These are phyloP conservation scores for Phortica variegata DNA, from an alignment of 1,140 invertebrate species.

Conservation along the genomic window DNA sequence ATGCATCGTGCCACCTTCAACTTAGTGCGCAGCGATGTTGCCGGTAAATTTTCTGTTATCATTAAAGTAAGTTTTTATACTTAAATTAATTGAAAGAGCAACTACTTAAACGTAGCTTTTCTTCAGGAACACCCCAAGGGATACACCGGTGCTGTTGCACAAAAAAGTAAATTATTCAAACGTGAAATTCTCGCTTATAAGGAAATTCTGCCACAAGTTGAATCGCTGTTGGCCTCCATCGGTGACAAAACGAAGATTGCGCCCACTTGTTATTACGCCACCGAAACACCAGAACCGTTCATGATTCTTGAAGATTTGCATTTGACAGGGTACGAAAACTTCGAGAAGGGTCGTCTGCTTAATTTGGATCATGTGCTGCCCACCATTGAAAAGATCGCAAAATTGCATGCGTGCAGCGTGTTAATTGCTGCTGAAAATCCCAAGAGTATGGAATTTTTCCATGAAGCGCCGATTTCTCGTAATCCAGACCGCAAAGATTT, in stretches of 20 bases:
- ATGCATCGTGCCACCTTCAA: slow-evolving; percentile 50
- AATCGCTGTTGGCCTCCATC: slow-evolving; percentile 38
- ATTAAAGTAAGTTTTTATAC: slow-evolving; percentile 28
- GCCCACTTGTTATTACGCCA: slow-evolving; percentile 52
- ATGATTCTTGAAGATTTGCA: slow-evolving; percentile 47
- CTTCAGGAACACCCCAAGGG: slow-evolving; percentile 49
- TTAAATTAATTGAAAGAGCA: neutral
- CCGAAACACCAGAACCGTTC: slow-evolving; percentile 47
- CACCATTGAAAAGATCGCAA: slow-evolving; percentile 60
- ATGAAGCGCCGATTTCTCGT: slow-evolving; percentile 49
- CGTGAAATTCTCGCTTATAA: slow-evolving; percentile 52
- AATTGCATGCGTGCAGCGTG: slow-evolving; percentile 62
- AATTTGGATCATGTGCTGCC: slow-evolving; percentile 49
- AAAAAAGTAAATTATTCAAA: slow-evolving; percentile 49
- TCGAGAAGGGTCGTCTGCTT: slow-evolving; percentile 43
- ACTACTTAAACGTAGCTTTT: neutral
- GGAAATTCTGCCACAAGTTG: slow-evolving; percentile 43
- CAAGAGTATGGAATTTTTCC: slow-evolving; percentile 42
- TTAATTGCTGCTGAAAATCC: slow-evolving; percentile 38
- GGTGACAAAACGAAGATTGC: slow-evolving; percentile 48
- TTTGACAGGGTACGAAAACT: slow-evolving; percentile 40
- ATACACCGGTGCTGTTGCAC: slow-evolving; percentile 42
- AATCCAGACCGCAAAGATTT: slow-evolving; percentile 53
- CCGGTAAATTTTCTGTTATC: slow-evolving; percentile 48
- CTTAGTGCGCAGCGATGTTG: slow-evolving; percentile 32